Conservation (phyloP, 2,797 vertebrate species). For the Antrozous pallidus region DNA sequence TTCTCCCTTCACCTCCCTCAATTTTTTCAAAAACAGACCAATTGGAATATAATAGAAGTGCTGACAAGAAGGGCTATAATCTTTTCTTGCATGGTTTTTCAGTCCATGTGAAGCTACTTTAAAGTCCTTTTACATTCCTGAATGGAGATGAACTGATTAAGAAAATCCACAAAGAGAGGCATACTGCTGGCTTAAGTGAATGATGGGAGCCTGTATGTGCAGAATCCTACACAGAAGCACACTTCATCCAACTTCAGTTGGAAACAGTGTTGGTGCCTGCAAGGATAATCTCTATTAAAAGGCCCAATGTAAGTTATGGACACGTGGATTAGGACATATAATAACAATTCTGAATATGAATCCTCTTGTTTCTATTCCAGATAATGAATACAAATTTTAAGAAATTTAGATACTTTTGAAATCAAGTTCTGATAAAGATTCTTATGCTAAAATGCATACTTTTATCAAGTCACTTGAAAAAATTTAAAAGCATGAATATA, state of each 20-base stretch:
- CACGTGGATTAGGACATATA: background rate
- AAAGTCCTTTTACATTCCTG: slow-evolving; percentile 76
- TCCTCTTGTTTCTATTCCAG: slow-evolving; percentile 59
- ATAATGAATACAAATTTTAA: slow-evolving; percentile 68
- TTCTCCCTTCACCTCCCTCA: background rate
- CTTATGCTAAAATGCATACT: slow-evolving; percentile 58
- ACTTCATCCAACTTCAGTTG: background rate
- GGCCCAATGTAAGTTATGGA: slow-evolving; percentile 56
- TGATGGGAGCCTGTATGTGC: slow-evolving; percentile 51
- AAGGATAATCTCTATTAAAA: slow-evolving; percentile 64
- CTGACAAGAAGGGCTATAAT: slow-evolving; percentile 77
- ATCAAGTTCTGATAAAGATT: slow-evolving; percentile 56
- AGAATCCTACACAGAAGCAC: slow-evolving; percentile 47
- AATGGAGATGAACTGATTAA: slow-evolving; percentile 78
- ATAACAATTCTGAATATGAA: slow-evolving; percentile 53
- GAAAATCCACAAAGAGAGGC: slow-evolving; percentile 67
- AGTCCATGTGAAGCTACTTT: slow-evolving; percentile 76
- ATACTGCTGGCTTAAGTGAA: slow-evolving; percentile 54
- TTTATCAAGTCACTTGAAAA: slow-evolving; percentile 60
- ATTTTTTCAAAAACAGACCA: slow-evolving; percentile 13
- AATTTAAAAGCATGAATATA: too few species aligned
- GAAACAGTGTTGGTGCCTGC: slow-evolving; percentile 53
- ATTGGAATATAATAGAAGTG: slow-evolving; percentile 58
- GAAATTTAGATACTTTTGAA: slow-evolving; percentile 64
- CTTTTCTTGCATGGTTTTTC: slow-evolving; percentile 77